phyloP scores from a whole-genome alignment of 2,888 invertebrate genomes.

The Ischnura elegans region DNA sequence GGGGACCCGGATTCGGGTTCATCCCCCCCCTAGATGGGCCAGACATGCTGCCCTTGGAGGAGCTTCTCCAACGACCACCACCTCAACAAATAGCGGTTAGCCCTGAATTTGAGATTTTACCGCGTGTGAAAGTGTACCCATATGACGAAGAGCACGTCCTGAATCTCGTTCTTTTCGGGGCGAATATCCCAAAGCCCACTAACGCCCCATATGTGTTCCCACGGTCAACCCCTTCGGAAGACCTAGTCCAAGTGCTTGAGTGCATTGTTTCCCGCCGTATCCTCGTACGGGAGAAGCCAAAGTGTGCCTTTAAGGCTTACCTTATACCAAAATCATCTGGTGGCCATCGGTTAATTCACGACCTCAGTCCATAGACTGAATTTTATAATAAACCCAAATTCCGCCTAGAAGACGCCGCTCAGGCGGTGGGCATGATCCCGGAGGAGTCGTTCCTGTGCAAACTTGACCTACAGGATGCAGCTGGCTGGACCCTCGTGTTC shows the following conservation, averaged over 20 bases:
- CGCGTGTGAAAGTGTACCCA: no score
- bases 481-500: neutral
- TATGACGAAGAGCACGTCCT: no score
- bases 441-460: neutral
- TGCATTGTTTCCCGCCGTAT: neutral
- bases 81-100: no score
- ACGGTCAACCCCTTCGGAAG: no score
- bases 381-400: neutral
- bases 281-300: neutral
- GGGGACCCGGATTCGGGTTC: no score
- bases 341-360: neutral
- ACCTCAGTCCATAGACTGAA: neutral
- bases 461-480: neutral
- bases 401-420: neutral
- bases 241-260: neutral
- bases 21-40: no score
- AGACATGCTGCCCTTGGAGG: no score
- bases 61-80: no score
- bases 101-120: no score
- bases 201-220: no score
- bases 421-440: neutral
- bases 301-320: neutral
- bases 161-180: no score
- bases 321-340: neutral
- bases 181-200: no score